Conservation (phyloP, 2,888 invertebrate species). For the Subacronicta megacephala region DNA sequence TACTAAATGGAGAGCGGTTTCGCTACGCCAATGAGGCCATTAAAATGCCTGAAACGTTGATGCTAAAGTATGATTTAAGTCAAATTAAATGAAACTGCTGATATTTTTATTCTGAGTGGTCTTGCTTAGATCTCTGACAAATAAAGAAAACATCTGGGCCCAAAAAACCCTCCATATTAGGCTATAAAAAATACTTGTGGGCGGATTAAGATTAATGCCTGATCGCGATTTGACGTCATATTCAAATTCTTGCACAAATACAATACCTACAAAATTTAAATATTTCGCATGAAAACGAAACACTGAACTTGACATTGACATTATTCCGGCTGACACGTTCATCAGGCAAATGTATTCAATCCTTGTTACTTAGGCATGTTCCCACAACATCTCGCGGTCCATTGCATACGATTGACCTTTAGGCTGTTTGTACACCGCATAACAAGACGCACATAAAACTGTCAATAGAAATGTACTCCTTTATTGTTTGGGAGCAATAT, state of each 20-base stretch:
- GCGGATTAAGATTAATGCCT: slow-evolving; percentile 24
- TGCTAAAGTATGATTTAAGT: slow-evolving; percentile 14
- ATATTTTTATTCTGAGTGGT: slow-evolving; percentile 4
- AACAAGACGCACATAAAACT: slow-evolving; percentile 46
- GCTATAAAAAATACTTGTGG: slow-evolving; percentile 37
- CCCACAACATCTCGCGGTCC: slow-evolving; percentile 48
- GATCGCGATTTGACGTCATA: slow-evolving; percentile 49
- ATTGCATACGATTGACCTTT: slow-evolving; percentile 67
- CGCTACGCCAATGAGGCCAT: slow-evolving; percentile 49
- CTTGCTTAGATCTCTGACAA: neutral
- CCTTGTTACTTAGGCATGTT: slow-evolving; percentile 56
- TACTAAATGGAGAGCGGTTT: slow-evolving; percentile 53
- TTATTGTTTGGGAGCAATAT: slow-evolving; percentile 49
- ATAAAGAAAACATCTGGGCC: slow-evolving; percentile 5
- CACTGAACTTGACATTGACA: slow-evolving; percentile 73
- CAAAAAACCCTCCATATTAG: slow-evolving; percentile 33
- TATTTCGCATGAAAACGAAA: slow-evolving; percentile 43
- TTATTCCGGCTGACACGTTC: slow-evolving; percentile 59
- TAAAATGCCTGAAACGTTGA: slow-evolving; percentile 44
- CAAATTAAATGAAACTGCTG: slow-evolving; percentile 13
- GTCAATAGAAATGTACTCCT: slow-evolving; percentile 52
- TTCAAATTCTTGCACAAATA: slow-evolving; percentile 28
- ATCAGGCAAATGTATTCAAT: slow-evolving; percentile 50
- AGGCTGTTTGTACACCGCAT: slow-evolving; percentile 34
- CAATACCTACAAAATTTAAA: slow-evolving; percentile 32